phyloP scores from a whole-genome alignment of 2,113 vertebrate genomes.

The Syngnathus scovelli region DNA sequence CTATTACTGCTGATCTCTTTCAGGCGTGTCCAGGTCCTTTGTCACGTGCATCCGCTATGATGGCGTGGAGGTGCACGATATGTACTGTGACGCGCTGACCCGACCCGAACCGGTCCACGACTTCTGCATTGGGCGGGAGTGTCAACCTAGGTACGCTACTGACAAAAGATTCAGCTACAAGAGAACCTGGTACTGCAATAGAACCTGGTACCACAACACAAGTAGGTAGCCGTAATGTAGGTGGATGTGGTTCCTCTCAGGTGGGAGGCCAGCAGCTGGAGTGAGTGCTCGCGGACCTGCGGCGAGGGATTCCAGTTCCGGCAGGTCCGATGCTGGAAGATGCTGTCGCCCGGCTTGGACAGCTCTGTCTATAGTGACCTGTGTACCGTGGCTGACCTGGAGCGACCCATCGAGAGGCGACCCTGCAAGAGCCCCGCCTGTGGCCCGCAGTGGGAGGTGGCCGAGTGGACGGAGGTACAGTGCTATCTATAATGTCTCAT shows the following conservation, averaged over 20 bases:
- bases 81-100: conserved; percentile 89
- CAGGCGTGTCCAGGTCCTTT: conserved; percentile 87
- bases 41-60: conserved; percentile 95
- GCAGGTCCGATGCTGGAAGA: conserved; percentile 96
- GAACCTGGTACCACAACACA: too few relatives aligned
- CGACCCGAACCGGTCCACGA: conserved; percentile 92
- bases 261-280: conserved; percentile 99
- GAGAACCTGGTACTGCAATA: too few relatives aligned
- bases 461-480: conserved; percentile 89
- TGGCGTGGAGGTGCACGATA: conserved; percentile 88
- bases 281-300: conserved; percentile 92
- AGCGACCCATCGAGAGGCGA: conserved; percentile 83
- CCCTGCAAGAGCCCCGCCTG: conserved; percentile 89
- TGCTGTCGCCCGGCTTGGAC: conserved; percentile 92
- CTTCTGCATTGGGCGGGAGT: conserved; percentile 93
- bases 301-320: conserved; percentile 93
- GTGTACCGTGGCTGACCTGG: conserved; percentile 84
- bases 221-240: not conserved
- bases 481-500: not conserved
- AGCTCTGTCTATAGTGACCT: conserved; percentile 96
- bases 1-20: not conserved
- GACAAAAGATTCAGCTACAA: not conserved
- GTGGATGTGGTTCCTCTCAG: conserved; percentile 50
- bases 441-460: conserved; percentile 97
- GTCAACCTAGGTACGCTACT: conserved; percentile 83